Base-by-base conservation (phyloP, 1,140 invertebrate genomes). In the Pseudomyrmex flavicornis region DNA sequence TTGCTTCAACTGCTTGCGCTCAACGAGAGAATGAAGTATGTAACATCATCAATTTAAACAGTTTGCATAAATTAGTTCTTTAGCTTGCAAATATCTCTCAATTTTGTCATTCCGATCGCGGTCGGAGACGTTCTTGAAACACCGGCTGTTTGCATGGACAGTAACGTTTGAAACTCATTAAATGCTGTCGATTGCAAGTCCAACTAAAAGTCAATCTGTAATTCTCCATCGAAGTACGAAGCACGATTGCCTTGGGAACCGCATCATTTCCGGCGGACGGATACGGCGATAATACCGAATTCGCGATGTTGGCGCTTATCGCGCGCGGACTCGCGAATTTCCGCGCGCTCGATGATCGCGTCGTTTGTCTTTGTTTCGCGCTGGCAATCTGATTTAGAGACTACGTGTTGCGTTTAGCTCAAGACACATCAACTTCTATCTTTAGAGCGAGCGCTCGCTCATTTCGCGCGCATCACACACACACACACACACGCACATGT, bases 341-440 rank as follows among this genome's bases (percentile, higher is more conserved):
- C 66, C 52, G 13, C 48, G 46, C 17, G 72, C 54, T 35, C 35
- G 35, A 17, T 10, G 70, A 72, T n/a, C 65, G 52, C 63, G n/a
- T 2, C 56, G 59, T 84, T 58, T 59, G 44, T 70, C 75, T 85
- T 82, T 69, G 83, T 82, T 85, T 76, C 70, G 85, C 68, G 50
- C 46, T 26, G 46, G 48, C 52, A 13, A 17, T 10, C 58, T 54
- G 83, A 88, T 87, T 82, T 80, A 56, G 56, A 73, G 73, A 35
- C 75, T 62, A 85, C 86, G 83, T 76, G 87, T 88, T 73, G 76
- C 86, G 66, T 88, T 35, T 82, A 74, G 50, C 22, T 61, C 50
- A 61, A 88, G 86, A 82, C 87, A 82, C 87, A 88, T 88, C 85
- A 74, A 88, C 86, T 73, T 82, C 83, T 88, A 88, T 88, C 86